Evolutionary conservation across 2,113 vertebrate genomes (phyloP).

Genomic region (Pogona vitticeps): DNA sequence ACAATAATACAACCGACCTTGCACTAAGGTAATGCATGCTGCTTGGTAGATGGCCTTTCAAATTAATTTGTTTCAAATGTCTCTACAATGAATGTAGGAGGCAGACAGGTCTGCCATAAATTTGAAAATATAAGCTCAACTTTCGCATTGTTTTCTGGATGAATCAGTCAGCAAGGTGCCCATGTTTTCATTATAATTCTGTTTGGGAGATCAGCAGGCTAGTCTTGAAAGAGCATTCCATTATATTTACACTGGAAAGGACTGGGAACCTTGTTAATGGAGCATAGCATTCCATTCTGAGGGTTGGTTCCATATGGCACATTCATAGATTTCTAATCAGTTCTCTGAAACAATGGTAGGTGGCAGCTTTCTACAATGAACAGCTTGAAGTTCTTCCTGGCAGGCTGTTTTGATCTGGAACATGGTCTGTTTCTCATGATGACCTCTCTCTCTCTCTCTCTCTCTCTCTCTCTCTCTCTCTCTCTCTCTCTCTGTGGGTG

Average conservation of each 20-base stretch:
- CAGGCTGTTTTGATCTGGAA: neutral
- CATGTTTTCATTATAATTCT: slow-evolving; percentile 40
- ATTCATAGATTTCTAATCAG: neutral
- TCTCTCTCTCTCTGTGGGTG: too few species aligned
- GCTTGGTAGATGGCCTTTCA: slow-evolving; percentile 42
- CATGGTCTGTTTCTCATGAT: neutral
- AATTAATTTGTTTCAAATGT: slow-evolving; percentile 70
- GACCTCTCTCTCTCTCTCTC: too few species aligned
- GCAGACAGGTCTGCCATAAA: slow-evolving; percentile 66
- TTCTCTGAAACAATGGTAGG: slow-evolving; percentile 4
- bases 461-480: too few species aligned
- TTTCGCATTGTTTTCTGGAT: slow-evolving; percentile 54
- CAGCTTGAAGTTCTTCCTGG: neutral
- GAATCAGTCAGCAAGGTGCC: slow-evolving; percentile 20
- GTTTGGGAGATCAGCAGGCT: slow-evolving; percentile 42
- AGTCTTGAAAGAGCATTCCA: slow-evolving; percentile 29
- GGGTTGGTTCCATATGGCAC: slow-evolving; percentile 35
- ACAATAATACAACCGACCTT: neutral
- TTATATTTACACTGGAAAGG: slow-evolving; percentile 41
- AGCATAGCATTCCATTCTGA: neutral
- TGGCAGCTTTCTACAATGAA: slow-evolving; percentile 12
- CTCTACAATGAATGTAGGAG: slow-evolving; percentile 64
- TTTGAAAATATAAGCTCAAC: slow-evolving; percentile 62
- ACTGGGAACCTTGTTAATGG: slow-evolving; percentile 34
- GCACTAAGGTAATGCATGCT: slow-evolving; percentile 28